Conservation (phyloP, 2,113 vertebrate genomes). For the Pseudolaguvia tuberculata region DNA sequence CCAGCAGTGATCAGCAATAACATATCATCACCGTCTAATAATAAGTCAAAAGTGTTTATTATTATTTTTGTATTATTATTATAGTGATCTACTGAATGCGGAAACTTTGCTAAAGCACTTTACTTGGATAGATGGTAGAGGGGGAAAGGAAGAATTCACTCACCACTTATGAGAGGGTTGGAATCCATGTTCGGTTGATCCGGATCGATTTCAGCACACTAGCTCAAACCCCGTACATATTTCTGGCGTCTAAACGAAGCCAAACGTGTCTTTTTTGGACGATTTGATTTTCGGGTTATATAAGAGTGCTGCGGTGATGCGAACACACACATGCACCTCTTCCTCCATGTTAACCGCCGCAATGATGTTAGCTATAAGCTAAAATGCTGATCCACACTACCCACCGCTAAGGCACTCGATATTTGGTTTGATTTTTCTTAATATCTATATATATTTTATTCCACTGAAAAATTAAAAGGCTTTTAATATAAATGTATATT, state of each 20-base stretch:
- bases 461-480: too few relatives aligned
- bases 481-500: too few relatives aligned
- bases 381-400: constrained; percentile 5
- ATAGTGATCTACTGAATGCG: background rate
- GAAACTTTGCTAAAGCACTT: too few relatives aligned
- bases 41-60: background rate
- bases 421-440: background rate
- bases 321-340: constrained; percentile 52
- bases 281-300: constrained; percentile 57
- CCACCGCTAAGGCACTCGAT: background rate
- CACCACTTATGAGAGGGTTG: constrained; percentile 67
- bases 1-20: background rate
- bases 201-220: constrained; percentile 12
- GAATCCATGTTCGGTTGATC: constrained; percentile 61
- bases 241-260: constrained; percentile 35
- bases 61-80: too few relatives aligned
- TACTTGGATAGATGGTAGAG: too few relatives aligned
- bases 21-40: background rate
- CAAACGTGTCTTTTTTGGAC: constrained; percentile 44
- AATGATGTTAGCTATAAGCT: constrained; percentile 34
- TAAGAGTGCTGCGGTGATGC: constrained; percentile 57
- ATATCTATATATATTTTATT: background rate
- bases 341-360: constrained; percentile 63
- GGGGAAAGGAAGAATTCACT: constrained; percentile 43
- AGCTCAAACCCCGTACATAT: constrained; percentile 41